Evolutionary conservation across 2,113 vertebrate genomes (phyloP), one percentile per base, ranked within the genome.

Genomic region (Chaenocephalus aceratus): DNA sequence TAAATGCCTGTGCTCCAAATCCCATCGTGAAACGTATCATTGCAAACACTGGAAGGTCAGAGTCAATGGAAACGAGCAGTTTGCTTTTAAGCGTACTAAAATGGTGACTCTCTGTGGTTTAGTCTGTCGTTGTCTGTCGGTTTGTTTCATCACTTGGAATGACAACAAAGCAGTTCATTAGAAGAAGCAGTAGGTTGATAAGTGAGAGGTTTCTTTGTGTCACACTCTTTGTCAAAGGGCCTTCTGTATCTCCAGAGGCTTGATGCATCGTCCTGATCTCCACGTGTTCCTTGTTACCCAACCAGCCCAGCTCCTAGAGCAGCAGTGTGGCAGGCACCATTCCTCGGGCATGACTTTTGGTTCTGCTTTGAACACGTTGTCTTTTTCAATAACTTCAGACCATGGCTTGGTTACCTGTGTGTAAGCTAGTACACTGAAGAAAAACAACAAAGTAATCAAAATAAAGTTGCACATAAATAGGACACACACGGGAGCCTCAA

Each of bases 231-330:
- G 36, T 41, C 36, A 41, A 7, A 7, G 36, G 36, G 16, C 12
- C 6, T 23, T 61, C 15, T 36, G 57, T 59, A 10, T 59, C 21
- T 21, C 12, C 1, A 13, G 1, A 4, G 7, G 13, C 11, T 21
- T 46, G 6, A 14, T 51, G 26, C 9, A 5, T 14, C 10, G 11
- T 6, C 36, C 14, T 34, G 34, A 68, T 65, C 34, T 57, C 6
- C 70, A 80, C 72, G 68, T 84, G 72, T 34, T 73, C 21, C 34
- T 64, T 13, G 3, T 72, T 34, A 49, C 15, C 12, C 72, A 21
- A 76, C 76, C 2, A 70, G 34, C 44, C 16, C 56, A 52, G 57
- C 26, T 3, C 23, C 23, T 46, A 6, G 56, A 72, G 54, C 60
- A 45, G 12, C 3, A 5, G 16, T 14, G 9, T n/a, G 8, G 0